Percentiles rank a stretch among this genome's conserved stretches.
Conservation (phyloP, 2,113 vertebrate genomes). For the Cairina moschata region DNA sequence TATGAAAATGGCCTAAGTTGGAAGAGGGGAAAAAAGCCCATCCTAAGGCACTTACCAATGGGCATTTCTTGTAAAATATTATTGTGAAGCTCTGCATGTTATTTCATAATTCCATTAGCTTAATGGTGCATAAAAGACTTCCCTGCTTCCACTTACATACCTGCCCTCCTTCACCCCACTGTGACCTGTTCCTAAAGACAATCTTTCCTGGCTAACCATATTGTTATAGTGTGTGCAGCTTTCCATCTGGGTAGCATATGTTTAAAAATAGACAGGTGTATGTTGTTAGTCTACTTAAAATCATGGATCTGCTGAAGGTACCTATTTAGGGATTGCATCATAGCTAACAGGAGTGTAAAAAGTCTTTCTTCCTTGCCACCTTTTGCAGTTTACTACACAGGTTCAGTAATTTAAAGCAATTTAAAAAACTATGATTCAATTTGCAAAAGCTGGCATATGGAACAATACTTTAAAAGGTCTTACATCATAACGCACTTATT, state of each 20-base stretch:
- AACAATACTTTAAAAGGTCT: not conserved
- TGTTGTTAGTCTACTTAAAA: constrained; percentile 43
- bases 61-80: constrained; percentile 11
- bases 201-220: constrained; percentile 15
- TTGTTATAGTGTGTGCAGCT: constrained; percentile 43
- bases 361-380: not conserved
- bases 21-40: not conserved
- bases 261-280: constrained; percentile 59
- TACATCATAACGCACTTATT: not conserved
- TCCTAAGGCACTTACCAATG: not conserved
- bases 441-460: not conserved
- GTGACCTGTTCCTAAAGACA: constrained; percentile 45
- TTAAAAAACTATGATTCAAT: not conserved
- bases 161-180: constrained; percentile 44
- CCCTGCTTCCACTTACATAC: constrained; percentile 47
- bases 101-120: constrained; percentile 42
- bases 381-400: not conserved
- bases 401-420: not conserved
- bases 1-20: not conserved
- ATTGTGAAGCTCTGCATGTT: not conserved
- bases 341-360: not conserved
- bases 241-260: constrained; percentile 63
- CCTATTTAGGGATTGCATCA: constrained; percentile 19
- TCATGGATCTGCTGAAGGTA: constrained; percentile 40
- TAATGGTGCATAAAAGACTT: constrained; percentile 47